Conservation (phyloP, 1,140 invertebrate species). For the Ganaspis sp. region DNA sequence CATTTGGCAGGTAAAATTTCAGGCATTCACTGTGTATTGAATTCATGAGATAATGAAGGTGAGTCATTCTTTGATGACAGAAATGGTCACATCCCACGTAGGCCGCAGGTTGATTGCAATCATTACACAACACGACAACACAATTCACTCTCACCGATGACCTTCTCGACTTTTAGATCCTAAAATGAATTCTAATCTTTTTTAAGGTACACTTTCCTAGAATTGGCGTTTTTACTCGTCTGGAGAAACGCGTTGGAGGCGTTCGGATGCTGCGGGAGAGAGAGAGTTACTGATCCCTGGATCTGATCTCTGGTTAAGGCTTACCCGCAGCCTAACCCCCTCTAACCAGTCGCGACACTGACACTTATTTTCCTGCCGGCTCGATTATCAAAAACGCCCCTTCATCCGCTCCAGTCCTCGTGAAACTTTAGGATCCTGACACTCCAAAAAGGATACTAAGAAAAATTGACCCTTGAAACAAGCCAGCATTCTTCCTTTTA, state of each 20-base stretch:
- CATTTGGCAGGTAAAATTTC: not conserved
- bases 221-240: not conserved
- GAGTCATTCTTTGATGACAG: slow-evolving; percentile 25
- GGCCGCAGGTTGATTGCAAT: slow-evolving; percentile 24
- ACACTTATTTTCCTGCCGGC: slow-evolving; percentile 29
- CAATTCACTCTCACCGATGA: slow-evolving; percentile 24
- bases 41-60: not conserved
- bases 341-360: slow-evolving; percentile 37
- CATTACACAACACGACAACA: slow-evolving; percentile 17
- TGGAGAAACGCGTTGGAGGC: slow-evolving; percentile 28
- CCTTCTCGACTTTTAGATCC: not conserved
- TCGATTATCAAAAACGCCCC: slow-evolving; percentile 30
- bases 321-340: slow-evolving; percentile 59
- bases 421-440: slow-evolving; percentile 26
- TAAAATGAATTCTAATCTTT: not conserved
- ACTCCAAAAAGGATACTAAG: not conserved
- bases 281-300: slow-evolving; percentile 69
- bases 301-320: slow-evolving; percentile 64
- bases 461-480: not conserved
- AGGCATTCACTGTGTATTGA: not conserved
- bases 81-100: slow-evolving; percentile 28
- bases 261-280: slow-evolving; percentile 68
- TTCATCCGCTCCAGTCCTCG: slow-evolving; percentile 15
- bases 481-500: not conserved
- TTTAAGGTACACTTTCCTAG: not conserved